Evolutionary conservation across 2,888 invertebrate species (phyloP).

Genomic region (Nomada fucata): DNA sequence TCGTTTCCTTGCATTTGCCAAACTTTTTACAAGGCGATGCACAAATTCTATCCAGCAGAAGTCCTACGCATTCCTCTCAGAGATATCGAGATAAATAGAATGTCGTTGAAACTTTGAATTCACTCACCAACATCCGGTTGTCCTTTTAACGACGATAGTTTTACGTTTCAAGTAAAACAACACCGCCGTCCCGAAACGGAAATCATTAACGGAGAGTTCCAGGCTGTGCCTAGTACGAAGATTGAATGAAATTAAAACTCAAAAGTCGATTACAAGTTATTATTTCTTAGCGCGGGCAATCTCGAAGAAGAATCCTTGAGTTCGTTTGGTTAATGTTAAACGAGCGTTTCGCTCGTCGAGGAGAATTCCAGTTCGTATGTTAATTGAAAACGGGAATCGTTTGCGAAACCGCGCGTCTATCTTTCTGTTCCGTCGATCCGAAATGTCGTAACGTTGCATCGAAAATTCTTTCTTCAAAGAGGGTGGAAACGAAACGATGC

Average conservation of each 20-base stretch:
- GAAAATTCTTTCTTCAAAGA: neutral
- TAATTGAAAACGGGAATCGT: neutral
- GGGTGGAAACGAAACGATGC: neutral
- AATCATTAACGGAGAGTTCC: constrained; percentile 17
- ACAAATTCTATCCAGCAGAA: neutral
- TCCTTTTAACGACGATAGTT: neutral
- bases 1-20: too few relatives aligned
- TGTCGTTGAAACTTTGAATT: neutral
- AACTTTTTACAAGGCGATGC: too few relatives aligned
- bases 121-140: neutral
- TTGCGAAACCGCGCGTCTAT: neutral
- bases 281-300: constrained; percentile 1
- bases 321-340: neutral
- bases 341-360: neutral
- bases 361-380: neutral
- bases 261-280: constrained; percentile 40
- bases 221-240: neutral
- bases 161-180: constrained; percentile 10
- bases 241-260: constrained; percentile 31
- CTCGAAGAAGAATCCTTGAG: constrained; percentile 10
- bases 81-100: neutral
- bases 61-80: too few relatives aligned
- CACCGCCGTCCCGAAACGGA: neutral
- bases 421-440: neutral
- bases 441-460: neutral